Percentiles rank a stretch among this genome's conserved stretches.
These are phyloP conservation scores for Anthonomus grandis DNA, from an alignment of 1,140 invertebrate genomes.

Conservation along the genomic window DNA sequence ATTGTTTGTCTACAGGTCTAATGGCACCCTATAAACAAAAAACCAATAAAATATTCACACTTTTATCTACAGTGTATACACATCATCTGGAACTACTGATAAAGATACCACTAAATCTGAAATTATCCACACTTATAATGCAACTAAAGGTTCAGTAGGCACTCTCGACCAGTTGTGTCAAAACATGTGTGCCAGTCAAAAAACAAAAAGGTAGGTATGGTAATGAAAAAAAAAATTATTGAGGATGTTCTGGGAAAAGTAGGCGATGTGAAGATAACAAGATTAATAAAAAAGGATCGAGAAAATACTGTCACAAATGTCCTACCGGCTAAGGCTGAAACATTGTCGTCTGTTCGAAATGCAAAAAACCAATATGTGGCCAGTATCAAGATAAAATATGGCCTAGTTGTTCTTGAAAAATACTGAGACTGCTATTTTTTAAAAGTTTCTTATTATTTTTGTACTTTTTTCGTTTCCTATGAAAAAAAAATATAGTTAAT, in stretches of 20 bases:
- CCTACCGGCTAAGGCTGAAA: background rate
- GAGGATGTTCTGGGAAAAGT: too few relatives aligned
- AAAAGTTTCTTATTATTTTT: too few relatives aligned
- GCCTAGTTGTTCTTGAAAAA: too few relatives aligned
- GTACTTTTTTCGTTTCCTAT: too few relatives aligned
- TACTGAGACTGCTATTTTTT: too few relatives aligned
- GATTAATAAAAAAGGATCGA: background rate
- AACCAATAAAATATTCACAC: background rate
- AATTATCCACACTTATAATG: background rate
- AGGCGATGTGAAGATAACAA: slow-evolving; percentile 4
- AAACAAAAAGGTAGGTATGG: background rate
- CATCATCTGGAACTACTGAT: too few relatives aligned
- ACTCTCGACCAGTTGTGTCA: too few relatives aligned
- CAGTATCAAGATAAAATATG: too few relatives aligned
- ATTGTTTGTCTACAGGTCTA: too few relatives aligned
- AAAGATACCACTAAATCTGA: background rate
- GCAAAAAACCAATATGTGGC: too few relatives aligned
- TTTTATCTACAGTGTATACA: background rate
- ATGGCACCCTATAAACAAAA: background rate
- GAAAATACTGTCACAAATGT: slow-evolving; percentile 1
- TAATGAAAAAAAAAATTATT: slow-evolving; percentile 1
- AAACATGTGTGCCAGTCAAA: background rate
- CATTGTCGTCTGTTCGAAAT: too few relatives aligned
- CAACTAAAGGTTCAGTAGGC: background rate
- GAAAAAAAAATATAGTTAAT: too few relatives aligned